Evolutionary conservation across 2,888 invertebrate genomes (phyloP).

Genomic region (Dysmachus trigonus): DNA sequence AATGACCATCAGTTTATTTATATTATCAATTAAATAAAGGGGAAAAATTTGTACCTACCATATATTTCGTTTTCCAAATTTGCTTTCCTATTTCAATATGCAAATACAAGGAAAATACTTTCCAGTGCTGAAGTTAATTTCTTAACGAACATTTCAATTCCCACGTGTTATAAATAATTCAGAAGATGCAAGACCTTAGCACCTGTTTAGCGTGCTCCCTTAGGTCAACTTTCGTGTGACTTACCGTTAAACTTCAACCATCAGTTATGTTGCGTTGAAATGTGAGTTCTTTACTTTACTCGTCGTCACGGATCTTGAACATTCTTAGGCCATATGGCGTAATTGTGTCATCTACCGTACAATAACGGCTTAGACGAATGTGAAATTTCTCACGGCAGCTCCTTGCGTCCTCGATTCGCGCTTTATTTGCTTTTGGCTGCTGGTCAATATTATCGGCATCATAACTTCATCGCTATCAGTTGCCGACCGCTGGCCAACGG

Average conservation of each 20-base stretch:
- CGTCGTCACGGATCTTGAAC: slow-evolving; percentile 33
- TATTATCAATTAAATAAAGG: too few relatives aligned
- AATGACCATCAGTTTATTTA: too few relatives aligned
- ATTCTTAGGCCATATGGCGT: slow-evolving; percentile 32
- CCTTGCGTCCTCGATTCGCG: neutral
- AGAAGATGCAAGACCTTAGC: neutral
- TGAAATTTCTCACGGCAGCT: slow-evolving; percentile 3
- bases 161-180: slow-evolving; percentile 34
- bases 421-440: neutral
- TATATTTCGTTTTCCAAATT: neutral
- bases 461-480: neutral
- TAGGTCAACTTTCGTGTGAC: slow-evolving; percentile 6
- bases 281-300: neutral
- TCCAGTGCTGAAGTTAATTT: neutral
- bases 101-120: neutral
- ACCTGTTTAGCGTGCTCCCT: neutral
- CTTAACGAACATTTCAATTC: slow-evolving; percentile 31
- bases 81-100: neutral
- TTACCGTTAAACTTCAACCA: slow-evolving; percentile 25
- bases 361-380: neutral
- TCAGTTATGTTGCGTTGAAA: neutral
- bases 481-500: slow-evolving; percentile 2
- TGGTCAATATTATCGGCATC: neutral
- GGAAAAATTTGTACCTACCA: too few relatives aligned
- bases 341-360: neutral